Evolutionary conservation across 2,797 vertebrate species (phyloP).

Genomic region (Harpagifer antarcticus): DNA sequence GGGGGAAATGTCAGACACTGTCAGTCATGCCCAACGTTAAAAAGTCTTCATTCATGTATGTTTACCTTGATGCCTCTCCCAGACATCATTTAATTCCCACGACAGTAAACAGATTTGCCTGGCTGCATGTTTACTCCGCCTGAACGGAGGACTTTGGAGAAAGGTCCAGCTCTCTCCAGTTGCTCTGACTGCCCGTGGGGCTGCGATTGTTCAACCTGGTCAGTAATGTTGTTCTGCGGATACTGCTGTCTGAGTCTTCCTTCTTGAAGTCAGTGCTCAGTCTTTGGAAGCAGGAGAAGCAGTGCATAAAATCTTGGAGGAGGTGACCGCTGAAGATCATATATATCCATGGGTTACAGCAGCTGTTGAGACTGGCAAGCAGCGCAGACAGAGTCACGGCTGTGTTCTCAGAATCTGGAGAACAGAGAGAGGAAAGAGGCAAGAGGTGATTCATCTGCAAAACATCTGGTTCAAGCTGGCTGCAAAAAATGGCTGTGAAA

Average conservation of each 20-base stretch:
- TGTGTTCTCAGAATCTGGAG: constrained; percentile 93
- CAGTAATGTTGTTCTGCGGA: constrained; percentile 89
- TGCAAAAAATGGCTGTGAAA: constrained; percentile 18
- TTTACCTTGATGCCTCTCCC: constrained; percentile 25
- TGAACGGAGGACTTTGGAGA: constrained; percentile 83
- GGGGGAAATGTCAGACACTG: background rate
- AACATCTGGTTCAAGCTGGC: constrained; percentile 60
- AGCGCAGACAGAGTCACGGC: constrained; percentile 92
- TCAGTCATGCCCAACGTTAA: constrained; percentile 7
- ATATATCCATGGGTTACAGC: constrained; percentile 99
- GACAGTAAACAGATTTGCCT: constrained; percentile 11
- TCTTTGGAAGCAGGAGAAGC: constrained; percentile 88
- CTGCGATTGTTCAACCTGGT: constrained; percentile 89
- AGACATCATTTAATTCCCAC: constrained; percentile 3
- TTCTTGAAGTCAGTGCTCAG: constrained; percentile 85
- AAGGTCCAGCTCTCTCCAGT: constrained; percentile 86
- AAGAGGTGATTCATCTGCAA: constrained; percentile 38
- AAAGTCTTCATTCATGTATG: background rate
- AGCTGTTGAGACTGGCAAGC: constrained; percentile 96
- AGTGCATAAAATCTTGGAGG: constrained; percentile 91
- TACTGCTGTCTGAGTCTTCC: constrained; percentile 92
- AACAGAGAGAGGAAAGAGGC: constrained; percentile 44
- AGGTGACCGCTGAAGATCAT: constrained; percentile 99
- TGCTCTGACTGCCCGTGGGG: constrained; percentile 86
- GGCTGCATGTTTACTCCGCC: constrained; percentile 49